Percentiles rank a stretch among this genome's conserved stretches.
Evolutionary conservation across 2,113 vertebrate genomes (phyloP).

Genomic region (Regulus satrapa): DNA sequence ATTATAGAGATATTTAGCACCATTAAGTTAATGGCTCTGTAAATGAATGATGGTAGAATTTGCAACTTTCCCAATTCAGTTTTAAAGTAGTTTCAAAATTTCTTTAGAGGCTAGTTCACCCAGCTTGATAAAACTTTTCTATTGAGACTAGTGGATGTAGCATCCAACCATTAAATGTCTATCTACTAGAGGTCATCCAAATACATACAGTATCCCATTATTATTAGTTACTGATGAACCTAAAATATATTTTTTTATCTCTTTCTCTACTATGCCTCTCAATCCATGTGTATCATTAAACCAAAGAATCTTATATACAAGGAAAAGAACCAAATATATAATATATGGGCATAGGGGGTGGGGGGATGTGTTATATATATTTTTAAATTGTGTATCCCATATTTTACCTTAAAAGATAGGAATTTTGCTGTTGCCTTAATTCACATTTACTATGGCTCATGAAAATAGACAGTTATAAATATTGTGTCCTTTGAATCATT

Average conservation of each 20-base stretch:
- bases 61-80: background rate
- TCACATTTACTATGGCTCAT: background rate
- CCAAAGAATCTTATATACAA: background rate
- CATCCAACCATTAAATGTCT: background rate
- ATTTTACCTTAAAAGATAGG: background rate
- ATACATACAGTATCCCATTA: background rate
- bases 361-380: background rate
- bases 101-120: background rate
- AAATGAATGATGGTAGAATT: background rate
- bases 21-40: background rate
- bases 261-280: background rate
- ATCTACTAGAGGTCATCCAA: background rate
- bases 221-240: background rate
- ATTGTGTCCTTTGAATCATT: slow-evolving; percentile 41
- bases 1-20: background rate
- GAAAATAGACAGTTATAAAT: slow-evolving; percentile 30
- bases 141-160: background rate
- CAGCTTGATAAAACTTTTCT: background rate
- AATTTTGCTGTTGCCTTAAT: background rate
- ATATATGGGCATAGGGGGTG: no score
- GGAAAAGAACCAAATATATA: background rate
- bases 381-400: background rate
- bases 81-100: background rate
- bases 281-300: background rate
- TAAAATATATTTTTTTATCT: background rate